Percentiles rank a stretch among this genome's conserved stretches.
phyloP scores from a whole-genome alignment of 2,113 vertebrate species.

The Hassar affinis region DNA sequence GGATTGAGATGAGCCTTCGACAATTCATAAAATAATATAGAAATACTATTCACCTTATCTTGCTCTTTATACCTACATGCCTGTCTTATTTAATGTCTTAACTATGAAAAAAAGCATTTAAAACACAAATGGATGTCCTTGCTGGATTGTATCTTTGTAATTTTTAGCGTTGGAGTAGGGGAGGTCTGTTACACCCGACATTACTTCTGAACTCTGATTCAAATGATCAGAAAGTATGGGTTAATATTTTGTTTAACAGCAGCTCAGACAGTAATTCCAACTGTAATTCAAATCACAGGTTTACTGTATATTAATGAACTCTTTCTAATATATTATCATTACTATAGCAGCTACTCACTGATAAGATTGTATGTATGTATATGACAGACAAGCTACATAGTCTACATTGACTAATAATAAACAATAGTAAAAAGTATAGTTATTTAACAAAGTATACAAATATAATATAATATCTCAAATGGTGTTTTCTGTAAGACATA shows the following conservation, averaged over 20 bases:
- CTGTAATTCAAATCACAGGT: neutral
- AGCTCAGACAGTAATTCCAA: neutral
- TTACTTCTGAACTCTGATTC: neutral
- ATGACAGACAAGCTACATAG: neutral
- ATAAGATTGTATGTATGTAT: neutral
- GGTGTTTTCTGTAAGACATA: neutral
- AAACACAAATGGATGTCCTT: neutral
- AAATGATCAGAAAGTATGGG: neutral
- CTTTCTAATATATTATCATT: neutral
- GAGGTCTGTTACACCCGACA: neutral
- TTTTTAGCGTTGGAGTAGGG: neutral
- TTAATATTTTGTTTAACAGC: neutral
- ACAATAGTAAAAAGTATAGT: neutral
- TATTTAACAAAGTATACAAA: neutral
- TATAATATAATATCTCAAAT: too few relatives aligned
- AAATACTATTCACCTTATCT: neutral
- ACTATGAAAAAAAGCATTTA: too few relatives aligned
- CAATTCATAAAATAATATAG: neutral
- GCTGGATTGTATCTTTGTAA: neutral
- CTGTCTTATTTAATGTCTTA: too few relatives aligned
- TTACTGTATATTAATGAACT: neutral
- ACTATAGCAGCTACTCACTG: neutral
- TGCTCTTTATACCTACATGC: neutral
- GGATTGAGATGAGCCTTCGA: neutral
- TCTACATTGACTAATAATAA: neutral